phyloP scores from a whole-genome alignment of 2,113 vertebrate species.

The Chelonoidis abingdonii region DNA sequence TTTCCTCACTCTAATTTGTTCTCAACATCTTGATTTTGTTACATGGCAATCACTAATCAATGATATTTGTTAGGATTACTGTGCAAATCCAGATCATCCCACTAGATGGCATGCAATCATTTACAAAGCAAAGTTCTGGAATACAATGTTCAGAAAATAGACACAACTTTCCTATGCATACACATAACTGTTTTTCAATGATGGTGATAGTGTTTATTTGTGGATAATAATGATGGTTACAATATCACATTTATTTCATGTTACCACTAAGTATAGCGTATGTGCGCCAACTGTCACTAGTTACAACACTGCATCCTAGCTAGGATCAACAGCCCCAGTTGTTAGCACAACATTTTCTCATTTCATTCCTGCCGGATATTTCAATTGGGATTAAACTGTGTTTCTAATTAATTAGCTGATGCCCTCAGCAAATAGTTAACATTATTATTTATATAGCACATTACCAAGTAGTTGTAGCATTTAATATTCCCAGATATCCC shows the following conservation, averaged over 20 bases:
- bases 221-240: rapidly evolving
- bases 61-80: neutral
- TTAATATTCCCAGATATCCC: neutral
- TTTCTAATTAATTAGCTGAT: neutral
- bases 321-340: rapidly evolving
- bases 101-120: conserved; percentile 59
- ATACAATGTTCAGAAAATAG: rapidly evolving
- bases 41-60: neutral
- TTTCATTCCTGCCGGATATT: neutral
- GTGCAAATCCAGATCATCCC: conserved; percentile 18
- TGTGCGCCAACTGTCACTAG: neutral
- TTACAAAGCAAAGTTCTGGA: neutral
- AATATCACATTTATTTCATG: neutral
- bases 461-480: rapidly evolving
- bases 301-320: rapidly evolving
- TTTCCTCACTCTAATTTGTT: neutral
- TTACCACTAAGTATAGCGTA: rapidly evolving
- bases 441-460: rapidly evolving
- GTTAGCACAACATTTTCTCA: neutral
- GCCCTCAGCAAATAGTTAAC: neutral
- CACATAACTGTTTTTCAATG: rapidly evolving
- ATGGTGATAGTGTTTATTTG: neutral
- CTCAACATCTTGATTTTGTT: neutral
- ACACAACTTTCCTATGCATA: neutral
- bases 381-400: neutral